Conservation (phyloP, 1,140 invertebrate genomes). For the Bradynema listronoti region DNA sequence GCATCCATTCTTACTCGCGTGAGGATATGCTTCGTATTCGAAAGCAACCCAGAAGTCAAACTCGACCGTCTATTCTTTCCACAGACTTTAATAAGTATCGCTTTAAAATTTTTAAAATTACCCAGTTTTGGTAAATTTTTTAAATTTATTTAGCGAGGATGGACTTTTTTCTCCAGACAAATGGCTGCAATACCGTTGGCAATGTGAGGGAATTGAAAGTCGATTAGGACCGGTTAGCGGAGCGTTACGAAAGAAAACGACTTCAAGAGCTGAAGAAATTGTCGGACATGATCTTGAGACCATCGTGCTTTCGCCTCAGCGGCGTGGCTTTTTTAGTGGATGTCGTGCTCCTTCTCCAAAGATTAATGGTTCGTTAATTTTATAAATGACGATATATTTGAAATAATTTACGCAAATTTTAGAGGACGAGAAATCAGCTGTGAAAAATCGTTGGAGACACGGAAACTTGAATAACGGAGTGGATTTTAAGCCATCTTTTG, state of each 20-base stretch:
- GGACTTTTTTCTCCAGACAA: conserved; percentile 31
- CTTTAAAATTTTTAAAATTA: background rate
- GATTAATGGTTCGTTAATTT: conserved; percentile 16
- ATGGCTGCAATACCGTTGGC: conserved; percentile 27
- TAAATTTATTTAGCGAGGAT: conserved; percentile 18
- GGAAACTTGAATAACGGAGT: conserved; percentile 4
- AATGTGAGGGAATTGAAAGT: conserved; percentile 30
- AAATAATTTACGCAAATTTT: conserved; percentile 3
- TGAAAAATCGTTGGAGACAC: conserved; percentile 8
- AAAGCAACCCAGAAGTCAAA: conserved; percentile 15
- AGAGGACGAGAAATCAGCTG: conserved; percentile 7
- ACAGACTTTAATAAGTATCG: conserved; percentile 6
- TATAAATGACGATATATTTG: too few relatives aligned
- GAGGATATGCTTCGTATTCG: conserved; percentile 21
- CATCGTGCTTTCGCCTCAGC: conserved; percentile 19
- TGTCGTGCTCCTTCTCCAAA: conserved; percentile 22
- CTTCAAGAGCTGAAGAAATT: conserved; percentile 5
- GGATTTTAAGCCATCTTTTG: conserved; percentile 14
- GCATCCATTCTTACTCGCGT: background rate
- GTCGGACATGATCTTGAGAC: background rate
- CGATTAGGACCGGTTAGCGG: background rate
- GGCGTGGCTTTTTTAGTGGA: conserved; percentile 18
- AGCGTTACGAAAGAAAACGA: conserved; percentile 8
- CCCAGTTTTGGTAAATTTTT: background rate
- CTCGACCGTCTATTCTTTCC: conserved; percentile 15